phyloP scores from a whole-genome alignment of 2,113 vertebrate species.

The Pionites leucogaster region DNA sequence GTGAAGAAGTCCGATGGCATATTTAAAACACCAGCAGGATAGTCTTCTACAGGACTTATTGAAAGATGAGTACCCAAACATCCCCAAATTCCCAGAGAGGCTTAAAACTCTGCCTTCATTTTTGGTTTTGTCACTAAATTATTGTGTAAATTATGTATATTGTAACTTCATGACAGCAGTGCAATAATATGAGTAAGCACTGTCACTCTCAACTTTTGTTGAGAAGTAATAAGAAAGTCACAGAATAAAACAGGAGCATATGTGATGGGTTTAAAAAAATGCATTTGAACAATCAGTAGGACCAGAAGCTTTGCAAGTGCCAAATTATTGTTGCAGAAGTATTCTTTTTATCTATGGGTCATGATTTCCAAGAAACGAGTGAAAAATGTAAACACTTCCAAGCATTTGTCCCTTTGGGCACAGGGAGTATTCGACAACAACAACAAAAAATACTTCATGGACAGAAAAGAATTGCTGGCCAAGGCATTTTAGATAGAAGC shows the following conservation, averaged over 20 bases:
- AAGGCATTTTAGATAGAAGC: background rate
- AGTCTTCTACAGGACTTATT: background rate
- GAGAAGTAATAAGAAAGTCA: background rate
- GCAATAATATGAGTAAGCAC: background rate
- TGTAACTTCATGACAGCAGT: background rate
- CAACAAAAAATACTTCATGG: background rate
- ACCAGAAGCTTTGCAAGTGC: conserved; percentile 22
- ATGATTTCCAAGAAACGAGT: conserved; percentile 58
- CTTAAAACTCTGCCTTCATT: background rate
- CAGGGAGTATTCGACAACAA: conserved; percentile 8
- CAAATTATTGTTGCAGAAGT: conserved; percentile 33
- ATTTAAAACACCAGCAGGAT: background rate
- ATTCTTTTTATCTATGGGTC: conserved; percentile 45
- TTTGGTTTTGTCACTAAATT: background rate
- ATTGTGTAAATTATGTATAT: background rate
- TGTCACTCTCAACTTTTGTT: background rate
- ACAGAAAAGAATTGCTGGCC: background rate
- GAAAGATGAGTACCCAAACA: background rate
- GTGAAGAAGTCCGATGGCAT: background rate
- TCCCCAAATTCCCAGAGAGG: background rate
- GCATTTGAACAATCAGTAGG: background rate
- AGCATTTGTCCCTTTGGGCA: conserved; percentile 46
- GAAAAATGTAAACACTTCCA: conserved; percentile 61
- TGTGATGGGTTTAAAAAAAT: background rate
- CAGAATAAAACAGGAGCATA: background rate